Evolutionary conservation across 1,140 invertebrate species (phyloP).

Genomic region (Cydia amplana): DNA sequence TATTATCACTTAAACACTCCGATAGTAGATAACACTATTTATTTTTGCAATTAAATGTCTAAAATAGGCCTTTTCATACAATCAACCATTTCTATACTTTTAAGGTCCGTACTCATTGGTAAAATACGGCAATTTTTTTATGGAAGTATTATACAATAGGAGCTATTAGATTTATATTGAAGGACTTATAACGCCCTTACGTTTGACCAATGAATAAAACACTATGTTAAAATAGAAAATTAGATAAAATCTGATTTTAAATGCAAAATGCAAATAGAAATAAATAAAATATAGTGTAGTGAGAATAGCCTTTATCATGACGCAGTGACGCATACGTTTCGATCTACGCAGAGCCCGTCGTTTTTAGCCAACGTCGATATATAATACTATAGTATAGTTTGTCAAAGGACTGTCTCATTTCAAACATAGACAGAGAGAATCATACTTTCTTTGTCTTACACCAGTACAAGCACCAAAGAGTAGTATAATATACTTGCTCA

Average conservation of each 20-base stretch:
- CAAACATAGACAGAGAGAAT: no score
- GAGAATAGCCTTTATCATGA: neutral
- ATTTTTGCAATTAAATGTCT: slow-evolving; percentile 13
- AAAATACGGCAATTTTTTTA: neutral
- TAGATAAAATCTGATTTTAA: neutral
- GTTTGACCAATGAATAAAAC: no score
- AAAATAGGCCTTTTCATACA: neutral
- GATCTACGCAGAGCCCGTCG: neutral
- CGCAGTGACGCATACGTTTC: neutral
- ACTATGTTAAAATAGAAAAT: no score
- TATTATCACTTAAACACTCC: slow-evolving; percentile 1
- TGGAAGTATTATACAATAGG: no score
- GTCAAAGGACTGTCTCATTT: no score
- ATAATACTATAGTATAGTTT: neutral
- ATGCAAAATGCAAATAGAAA: neutral
- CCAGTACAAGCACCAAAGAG: no score
- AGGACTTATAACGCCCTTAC: no score
- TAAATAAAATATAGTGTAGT: neutral
- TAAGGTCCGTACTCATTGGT: neutral
- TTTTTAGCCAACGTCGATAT: neutral
- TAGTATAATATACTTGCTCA: no score
- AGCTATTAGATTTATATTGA: no score
- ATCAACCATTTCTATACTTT: slow-evolving; percentile 13
- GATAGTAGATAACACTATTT: slow-evolving; percentile 6
- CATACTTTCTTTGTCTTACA: no score